These are phyloP conservation scores for Sarcoramphus papa DNA, from an alignment of 2,797 vertebrate genomes.

Conservation along the genomic window DNA sequence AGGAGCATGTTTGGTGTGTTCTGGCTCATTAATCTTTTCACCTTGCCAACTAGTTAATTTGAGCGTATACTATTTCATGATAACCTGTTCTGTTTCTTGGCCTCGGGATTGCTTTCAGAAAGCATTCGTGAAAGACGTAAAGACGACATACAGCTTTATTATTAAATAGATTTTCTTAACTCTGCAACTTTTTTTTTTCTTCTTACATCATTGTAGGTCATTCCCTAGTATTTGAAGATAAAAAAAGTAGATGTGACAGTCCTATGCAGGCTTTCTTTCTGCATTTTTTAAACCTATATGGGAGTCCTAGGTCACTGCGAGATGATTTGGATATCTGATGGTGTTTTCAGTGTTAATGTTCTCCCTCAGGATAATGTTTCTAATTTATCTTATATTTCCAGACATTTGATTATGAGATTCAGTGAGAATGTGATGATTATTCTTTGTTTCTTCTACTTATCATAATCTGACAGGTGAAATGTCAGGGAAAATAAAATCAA, in stretches of 20 bases:
- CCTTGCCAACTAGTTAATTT: conserved; percentile 8
- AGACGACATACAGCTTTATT: background rate
- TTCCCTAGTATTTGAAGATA: background rate
- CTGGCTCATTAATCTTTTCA: conserved; percentile 22
- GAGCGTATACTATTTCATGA: background rate
- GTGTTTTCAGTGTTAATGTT: conserved; percentile 2
- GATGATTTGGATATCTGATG: background rate
- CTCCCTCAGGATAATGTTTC: conserved; percentile 21
- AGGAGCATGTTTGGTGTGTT: conserved; percentile 2
- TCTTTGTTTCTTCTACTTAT: conserved; percentile 60
- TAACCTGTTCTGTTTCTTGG: background rate
- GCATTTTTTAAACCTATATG: background rate
- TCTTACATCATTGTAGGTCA: background rate
- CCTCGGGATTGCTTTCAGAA: background rate
- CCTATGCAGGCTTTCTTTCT: background rate
- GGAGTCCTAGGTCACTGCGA: background rate
- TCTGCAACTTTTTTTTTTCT: background rate
- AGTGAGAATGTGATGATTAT: conserved; percentile 50
- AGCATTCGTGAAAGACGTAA: background rate
- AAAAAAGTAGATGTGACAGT: background rate
- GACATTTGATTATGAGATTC: conserved; percentile 56
- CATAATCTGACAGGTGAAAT: conserved; percentile 67
- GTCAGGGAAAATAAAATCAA: conserved; percentile 66
- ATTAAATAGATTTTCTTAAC: background rate
- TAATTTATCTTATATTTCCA: conserved; percentile 47